Percentiles rank a stretch among this genome's conserved stretches.
Conservation (phyloP, 2,888 invertebrate species). For the Panopea generosa region DNA sequence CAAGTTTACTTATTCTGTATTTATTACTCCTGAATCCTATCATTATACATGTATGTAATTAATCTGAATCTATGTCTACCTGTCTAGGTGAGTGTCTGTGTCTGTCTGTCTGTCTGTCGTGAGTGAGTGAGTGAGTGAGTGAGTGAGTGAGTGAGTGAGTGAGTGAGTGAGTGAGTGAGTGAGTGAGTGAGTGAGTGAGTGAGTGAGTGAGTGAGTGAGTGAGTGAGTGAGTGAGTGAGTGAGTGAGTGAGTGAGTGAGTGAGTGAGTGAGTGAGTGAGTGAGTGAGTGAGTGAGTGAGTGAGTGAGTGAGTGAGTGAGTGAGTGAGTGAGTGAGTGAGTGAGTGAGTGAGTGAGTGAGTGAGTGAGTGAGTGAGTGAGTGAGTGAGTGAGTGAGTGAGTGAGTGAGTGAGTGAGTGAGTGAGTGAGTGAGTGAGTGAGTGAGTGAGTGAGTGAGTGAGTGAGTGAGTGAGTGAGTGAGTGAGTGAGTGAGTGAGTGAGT, state of each 20-base stretch:
- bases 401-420: constrained; percentile 9
- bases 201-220: constrained; percentile 19
- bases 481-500: constrained; percentile 9
- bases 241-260: constrained; percentile 14
- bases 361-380: constrained; percentile 9
- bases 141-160: constrained; percentile 18
- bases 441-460: constrained; percentile 9
- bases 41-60: too few relatives aligned
- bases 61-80: too few relatives aligned
- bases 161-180: constrained; percentile 9
- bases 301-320: constrained; percentile 9
- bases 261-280: constrained; percentile 12
- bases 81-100: too few relatives aligned
- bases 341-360: constrained; percentile 9
- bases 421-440: constrained; percentile 9
- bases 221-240: constrained; percentile 20
- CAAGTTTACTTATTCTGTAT: too few relatives aligned
- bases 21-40: too few relatives aligned
- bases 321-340: constrained; percentile 9
- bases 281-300: constrained; percentile 11
- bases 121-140: constrained; percentile 15
- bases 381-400: constrained; percentile 9
- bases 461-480: constrained; percentile 9
- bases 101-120: not conserved
- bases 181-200: constrained; percentile 20